These are phyloP conservation scores for Ctenomys sociabilis DNA, from an alignment of 2,113 vertebrate genomes.

Conservation along the genomic window DNA sequence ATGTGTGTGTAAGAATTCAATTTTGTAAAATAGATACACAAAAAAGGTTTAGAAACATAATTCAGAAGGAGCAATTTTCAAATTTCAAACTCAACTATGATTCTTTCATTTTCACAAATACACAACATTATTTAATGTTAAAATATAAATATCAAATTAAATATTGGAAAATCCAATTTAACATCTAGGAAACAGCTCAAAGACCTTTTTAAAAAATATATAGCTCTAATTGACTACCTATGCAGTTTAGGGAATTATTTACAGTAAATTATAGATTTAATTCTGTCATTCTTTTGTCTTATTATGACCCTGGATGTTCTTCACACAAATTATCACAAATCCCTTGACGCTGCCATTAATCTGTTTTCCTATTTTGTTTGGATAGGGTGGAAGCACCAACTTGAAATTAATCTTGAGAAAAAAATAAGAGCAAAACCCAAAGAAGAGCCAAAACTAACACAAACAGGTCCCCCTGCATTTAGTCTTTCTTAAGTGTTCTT, in stretches of 20 bases:
- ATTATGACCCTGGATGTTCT: neutral
- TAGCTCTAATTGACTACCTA: neutral
- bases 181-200: neutral
- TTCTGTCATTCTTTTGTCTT: neutral
- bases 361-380: slow-evolving; percentile 61
- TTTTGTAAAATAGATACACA: neutral
- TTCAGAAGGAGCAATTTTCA: neutral
- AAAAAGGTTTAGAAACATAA: slow-evolving; percentile 7
- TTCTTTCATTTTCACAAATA: neutral
- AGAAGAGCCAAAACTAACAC: slow-evolving; percentile 67
- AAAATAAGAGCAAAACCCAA: slow-evolving; percentile 48
- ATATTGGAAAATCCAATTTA: neutral
- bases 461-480: slow-evolving; percentile 34
- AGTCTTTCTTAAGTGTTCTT: slow-evolving; percentile 64
- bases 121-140: neutral
- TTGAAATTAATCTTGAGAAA: slow-evolving; percentile 55
- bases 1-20: neutral
- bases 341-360: slow-evolving; percentile 12
- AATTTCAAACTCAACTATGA: neutral
- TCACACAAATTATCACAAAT: slow-evolving; percentile 26
- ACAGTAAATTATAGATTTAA: neutral
- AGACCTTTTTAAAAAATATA: neutral
- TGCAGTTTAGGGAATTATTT: neutral
- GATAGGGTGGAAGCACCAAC: slow-evolving; percentile 31
- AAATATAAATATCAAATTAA: slow-evolving; percentile 17